Percentiles rank a stretch among this genome's conserved stretches.
Evolutionary conservation across 2,888 invertebrate species (phyloP).

Genomic region (Campoplex nolae): DNA sequence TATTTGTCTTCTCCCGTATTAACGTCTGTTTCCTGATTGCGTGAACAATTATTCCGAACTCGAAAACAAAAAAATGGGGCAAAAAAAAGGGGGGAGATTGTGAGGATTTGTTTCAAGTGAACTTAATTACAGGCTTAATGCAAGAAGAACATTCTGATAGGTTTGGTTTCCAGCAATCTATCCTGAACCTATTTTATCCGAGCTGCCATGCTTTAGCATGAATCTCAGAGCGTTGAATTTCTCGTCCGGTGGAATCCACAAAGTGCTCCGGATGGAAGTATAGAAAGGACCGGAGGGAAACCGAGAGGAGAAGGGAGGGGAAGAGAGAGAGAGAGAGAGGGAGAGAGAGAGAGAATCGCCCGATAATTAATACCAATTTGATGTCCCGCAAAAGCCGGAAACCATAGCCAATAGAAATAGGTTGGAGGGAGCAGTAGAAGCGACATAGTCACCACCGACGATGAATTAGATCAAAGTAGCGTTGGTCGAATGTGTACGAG

Average conservation of each 20-base stretch:
- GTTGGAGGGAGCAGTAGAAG: slow-evolving; percentile 42
- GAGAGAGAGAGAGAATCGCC: slow-evolving; percentile 50
- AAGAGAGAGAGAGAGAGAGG: slow-evolving; percentile 14
- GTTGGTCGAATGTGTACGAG: slow-evolving; percentile 43
- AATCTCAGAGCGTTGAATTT: slow-evolving; percentile 45
- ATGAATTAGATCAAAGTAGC: slow-evolving; percentile 68
- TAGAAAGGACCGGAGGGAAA: neutral
- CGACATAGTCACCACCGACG: slow-evolving; percentile 45
- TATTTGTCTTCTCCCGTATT: neutral
- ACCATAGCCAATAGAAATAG: slow-evolving; percentile 67
- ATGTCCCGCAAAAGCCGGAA: slow-evolving; percentile 65
- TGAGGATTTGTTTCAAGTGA: neutral
- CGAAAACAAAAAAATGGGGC: too few relatives aligned
- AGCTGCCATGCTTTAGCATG: slow-evolving; percentile 10
- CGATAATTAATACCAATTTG: slow-evolving; percentile 70
- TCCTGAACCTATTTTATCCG: slow-evolving; percentile 1
- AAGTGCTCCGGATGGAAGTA: slow-evolving; percentile 30
- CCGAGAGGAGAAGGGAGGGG: slow-evolving; percentile 30
- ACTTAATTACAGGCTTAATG: neutral
- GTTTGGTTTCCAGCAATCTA: slow-evolving; percentile 20
- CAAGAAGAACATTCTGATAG: neutral
- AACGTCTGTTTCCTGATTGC: neutral
- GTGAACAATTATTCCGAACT: neutral
- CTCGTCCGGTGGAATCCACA: slow-evolving; percentile 19
- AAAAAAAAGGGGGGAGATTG: too few relatives aligned